Evolutionary conservation across 2,113 vertebrate species (phyloP).

Genomic region (human (Homo sapiens)): GRCh38 chr12:13161001-13161500

Average conservation of each 20-base stretch:
- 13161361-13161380: not conserved
- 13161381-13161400: not conserved
- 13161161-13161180: too few species aligned
- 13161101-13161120: too few species aligned
- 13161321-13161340: not conserved
- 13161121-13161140: too few species aligned
- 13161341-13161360: not conserved
- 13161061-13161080: too few species aligned
- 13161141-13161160: too few species aligned
- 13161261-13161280: not conserved
- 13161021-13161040: too few species aligned
- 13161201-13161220: not conserved
- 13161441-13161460: not conserved
- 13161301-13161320: not conserved
- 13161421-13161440: not conserved
- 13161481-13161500: too few species aligned
- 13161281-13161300: not conserved
- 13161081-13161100: too few species aligned
- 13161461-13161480: not conserved
- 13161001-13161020: too few species aligned
- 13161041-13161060: too few species aligned
- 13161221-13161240: slow-evolving; percentile 6
- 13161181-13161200: too few species aligned
- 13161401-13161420: not conserved
- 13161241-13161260: not conserved